phyloP scores from a whole-genome alignment of 2,113 vertebrate species.

The Pomatostomus ruficeps region DNA sequence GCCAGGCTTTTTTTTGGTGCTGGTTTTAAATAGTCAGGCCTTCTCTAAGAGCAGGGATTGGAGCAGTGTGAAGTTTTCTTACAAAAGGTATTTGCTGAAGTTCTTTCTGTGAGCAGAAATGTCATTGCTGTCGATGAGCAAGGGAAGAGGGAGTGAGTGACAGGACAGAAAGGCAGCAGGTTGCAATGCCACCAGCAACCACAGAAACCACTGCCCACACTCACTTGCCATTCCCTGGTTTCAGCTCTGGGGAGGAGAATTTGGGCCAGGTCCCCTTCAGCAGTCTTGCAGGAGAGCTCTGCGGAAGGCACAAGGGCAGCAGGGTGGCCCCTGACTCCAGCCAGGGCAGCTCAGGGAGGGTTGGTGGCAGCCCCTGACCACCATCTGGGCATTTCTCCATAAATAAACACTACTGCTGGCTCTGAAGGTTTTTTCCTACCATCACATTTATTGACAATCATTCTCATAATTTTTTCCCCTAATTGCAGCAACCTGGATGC shows the following conservation, averaged over 20 bases:
- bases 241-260: background rate
- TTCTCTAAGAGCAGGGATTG: background rate
- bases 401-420: background rate
- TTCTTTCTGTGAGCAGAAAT: background rate
- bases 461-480: background rate
- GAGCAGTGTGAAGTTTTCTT: background rate
- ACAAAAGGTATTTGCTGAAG: background rate
- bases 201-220: background rate
- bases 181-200: accelerated
- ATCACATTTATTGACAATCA: background rate
- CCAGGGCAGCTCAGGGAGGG: background rate
- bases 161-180: accelerated
- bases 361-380: background rate
- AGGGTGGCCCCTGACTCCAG: background rate
- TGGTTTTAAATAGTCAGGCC: background rate
- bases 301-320: accelerated
- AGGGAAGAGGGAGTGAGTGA: background rate
- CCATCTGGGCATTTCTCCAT: background rate
- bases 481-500: background rate
- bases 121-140: accelerated
- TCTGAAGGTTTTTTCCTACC: background rate
- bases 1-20: background rate
- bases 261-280: background rate
- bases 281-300: background rate
- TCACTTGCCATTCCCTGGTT: accelerated